Percentiles rank a stretch among this genome's conserved stretches.
phyloP scores from a whole-genome alignment of 2,888 invertebrate species.

The Erebia palarica region DNA sequence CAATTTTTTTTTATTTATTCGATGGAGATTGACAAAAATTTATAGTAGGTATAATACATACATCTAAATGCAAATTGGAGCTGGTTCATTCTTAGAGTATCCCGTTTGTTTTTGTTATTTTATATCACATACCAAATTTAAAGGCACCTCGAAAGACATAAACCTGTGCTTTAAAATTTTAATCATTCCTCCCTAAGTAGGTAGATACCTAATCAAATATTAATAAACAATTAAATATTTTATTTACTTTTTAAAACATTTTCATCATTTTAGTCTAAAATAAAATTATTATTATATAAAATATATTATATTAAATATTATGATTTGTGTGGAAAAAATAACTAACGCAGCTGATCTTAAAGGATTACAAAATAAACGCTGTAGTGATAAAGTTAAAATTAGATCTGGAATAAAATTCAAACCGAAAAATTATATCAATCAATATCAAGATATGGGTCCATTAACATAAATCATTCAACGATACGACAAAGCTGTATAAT shows the following conservation, averaged over 20 bases:
- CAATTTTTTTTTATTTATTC: slow-evolving; percentile 21
- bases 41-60: slow-evolving; percentile 15
- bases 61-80: slow-evolving; percentile 24
- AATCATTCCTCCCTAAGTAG: neutral
- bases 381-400: neutral
- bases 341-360: neutral
- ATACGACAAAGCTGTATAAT: slow-evolving; percentile 3
- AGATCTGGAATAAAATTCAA: neutral
- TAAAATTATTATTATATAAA: no score
- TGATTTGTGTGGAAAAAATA: neutral
- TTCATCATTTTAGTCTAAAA: no score
- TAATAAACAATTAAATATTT: no score
- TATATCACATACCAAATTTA: slow-evolving; percentile 1
- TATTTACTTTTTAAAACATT: no score
- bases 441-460: slow-evolving; percentile 1
- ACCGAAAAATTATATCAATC: slow-evolving; percentile 1
- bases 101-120: slow-evolving; percentile 19
- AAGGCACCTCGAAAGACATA: neutral
- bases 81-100: slow-evolving; percentile 11
- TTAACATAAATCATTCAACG: slow-evolving; percentile 16
- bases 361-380: neutral
- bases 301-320: no score
- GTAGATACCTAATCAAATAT: no score
- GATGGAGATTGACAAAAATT: slow-evolving; percentile 14
- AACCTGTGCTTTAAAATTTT: neutral